Evolutionary conservation across 2,888 invertebrate species (phyloP), one percentile per base, ranked within the genome.

Genomic region (Lithophane socia): DNA sequence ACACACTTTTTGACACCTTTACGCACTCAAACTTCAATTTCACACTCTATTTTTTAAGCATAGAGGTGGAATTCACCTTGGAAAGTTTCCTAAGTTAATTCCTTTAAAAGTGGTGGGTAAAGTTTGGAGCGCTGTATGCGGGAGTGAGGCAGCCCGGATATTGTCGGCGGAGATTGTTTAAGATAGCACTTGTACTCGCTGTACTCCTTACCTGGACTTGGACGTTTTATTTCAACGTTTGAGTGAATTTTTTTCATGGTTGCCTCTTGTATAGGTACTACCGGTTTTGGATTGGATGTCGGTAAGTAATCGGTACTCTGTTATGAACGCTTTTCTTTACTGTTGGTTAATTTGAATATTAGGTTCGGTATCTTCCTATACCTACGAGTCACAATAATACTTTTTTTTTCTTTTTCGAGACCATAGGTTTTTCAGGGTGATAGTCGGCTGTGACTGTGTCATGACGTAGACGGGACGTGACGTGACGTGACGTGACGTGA

Each of bases 161-260:
- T 94, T 94, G 90, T 92, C 88, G 75, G 86, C 92, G 94, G 94
- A 94, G 93, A 94, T 94, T 93, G 92, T 94, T 94, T 93, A 92
- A 93, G 92, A 91, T 92, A 92, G 90, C 88, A 87, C 91, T 91
- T 87, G 89, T 89, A 86, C 86, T 58, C 10, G 47, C 13, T 73
- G 58, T 58, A 58, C 73, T 85, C 72, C 77, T 88, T 86, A 86
- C 85, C 89, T 88, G 82, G 80, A 80, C 86, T 87, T 87, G 84
- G 75, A 67, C 49, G 86, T 90, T 90, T 91, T 90, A 85, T 88
- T 90, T 81, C 75, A 76, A 70, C 73, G 77, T 85, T 85, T 68
- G 60, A 77, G 75, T 61, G 74, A 77, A 47, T 65, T 71, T 82
- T 85, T 80, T 82, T 69, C 72, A 49, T 86, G 77, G 73, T 61